phyloP scores from a whole-genome alignment of 2,113 vertebrate genomes.

The Perccottus glenii region DNA sequence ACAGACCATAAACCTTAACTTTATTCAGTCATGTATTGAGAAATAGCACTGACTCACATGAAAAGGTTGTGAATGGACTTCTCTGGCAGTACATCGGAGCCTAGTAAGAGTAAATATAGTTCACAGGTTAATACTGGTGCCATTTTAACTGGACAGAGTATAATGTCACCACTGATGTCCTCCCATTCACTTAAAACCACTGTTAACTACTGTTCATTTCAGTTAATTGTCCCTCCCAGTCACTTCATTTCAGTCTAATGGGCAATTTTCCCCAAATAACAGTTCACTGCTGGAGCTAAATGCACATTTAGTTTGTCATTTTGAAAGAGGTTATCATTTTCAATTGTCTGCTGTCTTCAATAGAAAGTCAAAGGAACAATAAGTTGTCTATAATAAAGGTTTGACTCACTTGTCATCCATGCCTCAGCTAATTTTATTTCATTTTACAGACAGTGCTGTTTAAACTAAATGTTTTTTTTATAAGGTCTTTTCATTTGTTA shows the following conservation, averaged over 20 bases:
- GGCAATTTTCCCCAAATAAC: background rate
- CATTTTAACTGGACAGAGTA: too few species aligned
- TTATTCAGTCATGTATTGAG: constrained; percentile 19
- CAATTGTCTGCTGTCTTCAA: too few species aligned
- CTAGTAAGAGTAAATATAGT: background rate
- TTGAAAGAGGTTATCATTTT: too few species aligned
- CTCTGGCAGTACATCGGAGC: background rate
- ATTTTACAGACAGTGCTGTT: too few species aligned
- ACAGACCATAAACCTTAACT: constrained; percentile 37
- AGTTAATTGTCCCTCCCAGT: background rate
- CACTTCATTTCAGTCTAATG: background rate
- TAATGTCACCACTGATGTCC: too few species aligned
- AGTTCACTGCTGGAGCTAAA: too few species aligned
- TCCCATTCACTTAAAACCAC: too few species aligned
- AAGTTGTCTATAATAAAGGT: background rate
- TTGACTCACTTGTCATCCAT: background rate
- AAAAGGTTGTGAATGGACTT: background rate
- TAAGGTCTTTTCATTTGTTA: too few species aligned
- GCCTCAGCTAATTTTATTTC: too few species aligned
- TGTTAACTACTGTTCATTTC: background rate
- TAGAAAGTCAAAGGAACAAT: background rate
- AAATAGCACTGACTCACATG: constrained; percentile 1
- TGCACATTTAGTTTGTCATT: too few species aligned
- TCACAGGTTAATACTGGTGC: too few species aligned
- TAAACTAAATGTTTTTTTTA: too few species aligned